A percentile compares a stretch with the other conserved stretches of the same genome.
phyloP scores from a whole-genome alignment of 1,140 invertebrate genomes.

The Neuroterus valhalla region DNA sequence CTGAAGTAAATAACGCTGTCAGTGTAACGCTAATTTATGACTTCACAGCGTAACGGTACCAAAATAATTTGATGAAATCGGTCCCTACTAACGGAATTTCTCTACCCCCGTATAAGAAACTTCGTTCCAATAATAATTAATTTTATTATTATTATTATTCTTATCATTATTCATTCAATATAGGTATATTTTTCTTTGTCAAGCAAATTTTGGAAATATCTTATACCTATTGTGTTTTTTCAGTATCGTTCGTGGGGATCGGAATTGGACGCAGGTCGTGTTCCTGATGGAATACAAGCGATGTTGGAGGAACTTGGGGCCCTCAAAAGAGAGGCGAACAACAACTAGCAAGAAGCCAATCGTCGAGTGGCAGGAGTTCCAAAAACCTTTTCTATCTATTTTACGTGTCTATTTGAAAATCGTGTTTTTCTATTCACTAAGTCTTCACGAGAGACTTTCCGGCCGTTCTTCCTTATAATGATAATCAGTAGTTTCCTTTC shows the following conservation, averaged over 20 bases:
- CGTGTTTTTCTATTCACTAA: constrained; percentile 4
- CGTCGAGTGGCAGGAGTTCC: constrained; percentile 2
- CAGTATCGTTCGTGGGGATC: constrained; percentile 88
- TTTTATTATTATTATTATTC: too few species aligned
- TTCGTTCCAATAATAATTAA: too few species aligned
- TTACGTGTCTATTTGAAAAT: background rate
- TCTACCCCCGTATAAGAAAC: too few species aligned
- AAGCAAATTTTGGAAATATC: background rate
- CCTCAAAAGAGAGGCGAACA: constrained; percentile 77
- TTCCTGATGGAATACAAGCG: constrained; percentile 85
- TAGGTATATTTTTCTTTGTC: too few species aligned
- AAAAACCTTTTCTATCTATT: constrained; percentile 7
- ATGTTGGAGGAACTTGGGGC: constrained; percentile 83
- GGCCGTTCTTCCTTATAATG: background rate
- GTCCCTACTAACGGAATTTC: too few species aligned
- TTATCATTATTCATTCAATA: too few species aligned
- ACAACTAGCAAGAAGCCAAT: constrained; percentile 34
- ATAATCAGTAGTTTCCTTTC: background rate
- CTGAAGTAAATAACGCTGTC: too few species aligned
- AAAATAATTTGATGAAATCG: too few species aligned
- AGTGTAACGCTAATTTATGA: too few species aligned
- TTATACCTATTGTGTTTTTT: constrained; percentile 62
- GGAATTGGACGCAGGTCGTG: constrained; percentile 85
- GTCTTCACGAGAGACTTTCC: background rate
- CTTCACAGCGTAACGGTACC: too few species aligned